Evolutionary conservation across 2,113 vertebrate genomes (phyloP), one percentile per base, ranked within the genome.

Genomic region (Burhinus bistriatus): DNA sequence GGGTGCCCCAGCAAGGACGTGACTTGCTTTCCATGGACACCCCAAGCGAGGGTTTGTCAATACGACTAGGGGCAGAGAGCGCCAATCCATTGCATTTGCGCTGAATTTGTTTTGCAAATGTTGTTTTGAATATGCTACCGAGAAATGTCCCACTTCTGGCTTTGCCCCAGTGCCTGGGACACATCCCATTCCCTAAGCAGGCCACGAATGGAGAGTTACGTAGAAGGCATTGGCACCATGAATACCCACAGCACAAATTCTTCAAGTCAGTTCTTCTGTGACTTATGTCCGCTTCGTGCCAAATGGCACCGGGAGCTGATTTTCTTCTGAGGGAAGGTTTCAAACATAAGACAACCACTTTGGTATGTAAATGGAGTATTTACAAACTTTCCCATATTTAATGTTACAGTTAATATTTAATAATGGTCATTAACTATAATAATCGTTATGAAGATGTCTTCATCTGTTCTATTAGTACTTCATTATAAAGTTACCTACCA

Each of bases 241-340:
- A 94, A 82, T 40, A 95, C 61, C 83, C 89, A 75, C 73, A 69
- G 87, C 69, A 61, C 55, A 76, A 88, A 96, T 85, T 93, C 93
- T 84, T 96, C 2, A 0, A 40, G 62, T 70, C 89, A 93, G 66
- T 61, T 95, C 86, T 90, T 86, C 93, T 66, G 80, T 94, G 84
- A 93, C 91, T 91, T 91, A 87, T 8, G 49, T 89, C 47, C 15
- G 40, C 61, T 71, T 75, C 2, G 1, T 76, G 73, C 87, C 81
- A 95, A 94, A 75, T 40, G 40, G 59, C 81, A 87, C 65, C 0
- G 0, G 45, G 51, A 89, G 40, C 71, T 59, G 55, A 55, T 92
- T 77, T 81, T 62, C 85, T 83, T 83, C 79, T 42, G 30, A 69
- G 17, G 9, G 21, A 30, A 90, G 27, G 27, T 78, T 89, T 84